Conservation (phyloP, 1,140 invertebrate genomes). For the Drosophila sechellia region DNA sequence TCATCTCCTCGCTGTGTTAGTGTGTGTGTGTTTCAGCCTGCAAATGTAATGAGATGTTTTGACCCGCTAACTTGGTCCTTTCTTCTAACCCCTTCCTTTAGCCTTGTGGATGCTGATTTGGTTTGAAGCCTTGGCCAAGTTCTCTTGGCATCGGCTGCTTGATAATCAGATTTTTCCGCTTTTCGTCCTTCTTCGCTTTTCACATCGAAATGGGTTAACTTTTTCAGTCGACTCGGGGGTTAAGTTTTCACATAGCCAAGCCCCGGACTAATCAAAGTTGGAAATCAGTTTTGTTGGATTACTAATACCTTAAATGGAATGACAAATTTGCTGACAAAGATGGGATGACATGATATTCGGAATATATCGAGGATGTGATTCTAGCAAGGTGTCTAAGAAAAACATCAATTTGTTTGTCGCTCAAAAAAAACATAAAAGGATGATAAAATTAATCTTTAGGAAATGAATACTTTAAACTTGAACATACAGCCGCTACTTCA, state of each 20-base stretch:
- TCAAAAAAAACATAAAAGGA: too few relatives aligned
- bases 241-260: slow-evolving; percentile 26
- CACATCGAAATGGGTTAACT: slow-evolving; percentile 48
- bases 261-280: slow-evolving; percentile 43
- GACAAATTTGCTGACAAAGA: slow-evolving; percentile 5
- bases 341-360: slow-evolving; percentile 2
- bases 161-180: slow-evolving; percentile 48
- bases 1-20: slow-evolving; percentile 29
- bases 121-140: slow-evolving; percentile 55
- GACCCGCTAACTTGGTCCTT: slow-evolving; percentile 67
- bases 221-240: slow-evolving; percentile 31
- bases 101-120: slow-evolving; percentile 53
- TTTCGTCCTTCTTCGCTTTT: slow-evolving; percentile 14
- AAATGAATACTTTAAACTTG: not conserved
- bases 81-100: slow-evolving; percentile 35
- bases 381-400: not conserved
- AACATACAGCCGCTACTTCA: too few relatives aligned
- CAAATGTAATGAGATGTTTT: slow-evolving; percentile 75
- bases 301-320: slow-evolving; percentile 37
- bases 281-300: slow-evolving; percentile 22
- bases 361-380: not conserved
- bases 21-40: slow-evolving; percentile 31
- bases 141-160: slow-evolving; percentile 50
- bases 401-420: too few relatives aligned
- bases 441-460: not conserved